Base-by-base conservation (phyloP, 2,888 invertebrate species). In the Imbricaverruca yamaguchii region DNA sequence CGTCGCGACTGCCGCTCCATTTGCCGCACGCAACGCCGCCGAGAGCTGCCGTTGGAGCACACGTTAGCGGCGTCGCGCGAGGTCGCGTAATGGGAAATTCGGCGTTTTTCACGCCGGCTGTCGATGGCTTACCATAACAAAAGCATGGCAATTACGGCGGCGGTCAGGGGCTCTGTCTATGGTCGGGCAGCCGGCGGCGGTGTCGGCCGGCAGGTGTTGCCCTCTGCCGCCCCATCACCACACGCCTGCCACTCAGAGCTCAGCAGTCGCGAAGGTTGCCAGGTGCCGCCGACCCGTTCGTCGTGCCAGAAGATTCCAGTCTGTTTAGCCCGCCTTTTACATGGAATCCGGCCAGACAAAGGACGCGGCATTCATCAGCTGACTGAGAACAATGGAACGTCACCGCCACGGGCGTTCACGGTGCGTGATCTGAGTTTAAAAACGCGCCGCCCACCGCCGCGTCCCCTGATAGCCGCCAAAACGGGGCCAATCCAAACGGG, bases 131-230 rank as follows among this genome's bases (percentile, higher is more conserved):
- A 18, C 53, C 74, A 74, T 18, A 55, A 74, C 74, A 74, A 74
- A 74, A 74, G 74, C 74, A 11, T 12, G 21, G 55, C 74, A 74
- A 74, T 74, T 74, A 74, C 11, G 67, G 25, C n/a, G n/a, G n/a
- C 63, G 63, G 63, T n/a, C n/a, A 21, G 63, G 21, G 21, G 18
- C 63, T 21, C 8, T n/a, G 63, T 21, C 21, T 15, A 21, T 6
- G 9, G 63, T 21, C 63, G n/a, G 18, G 63, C 21, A n/a, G n/a
- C 63, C 63, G n/a, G 18, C 63, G n/a, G 63, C 63, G 63, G 63
- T n/a, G 63, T 10, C 63, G n/a, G 9, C 63, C 63, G 63, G n/a
- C 63, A 63, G n/a, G n/a, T 21, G 8, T n/a, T n/a, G 6, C 63
- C n/a, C 63, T 21, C 8, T 21, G 8, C 61, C 61, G 8, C 18